Percentiles rank a stretch among this genome's conserved stretches.
phyloP scores from a whole-genome alignment of 2,888 invertebrate genomes.

The Bellardia pandia region DNA sequence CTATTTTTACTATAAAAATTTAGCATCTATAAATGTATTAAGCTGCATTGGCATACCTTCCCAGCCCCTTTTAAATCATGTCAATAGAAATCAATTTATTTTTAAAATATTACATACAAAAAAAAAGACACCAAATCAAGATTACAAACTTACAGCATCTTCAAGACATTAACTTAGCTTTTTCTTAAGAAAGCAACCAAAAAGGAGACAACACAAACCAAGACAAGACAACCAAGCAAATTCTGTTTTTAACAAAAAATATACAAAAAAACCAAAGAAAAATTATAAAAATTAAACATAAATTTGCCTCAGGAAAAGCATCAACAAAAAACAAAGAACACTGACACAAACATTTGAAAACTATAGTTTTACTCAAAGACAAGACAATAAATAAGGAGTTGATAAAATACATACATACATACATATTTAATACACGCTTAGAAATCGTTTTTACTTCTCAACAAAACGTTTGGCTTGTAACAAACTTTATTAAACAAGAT shows the following conservation, averaged over 20 bases:
- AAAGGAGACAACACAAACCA: not conserved
- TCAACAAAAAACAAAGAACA: too few relatives aligned
- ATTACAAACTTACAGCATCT: slow-evolving; percentile 55
- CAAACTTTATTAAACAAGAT: slow-evolving; percentile 61
- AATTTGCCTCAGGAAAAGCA: slow-evolving; percentile 52
- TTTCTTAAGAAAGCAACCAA: slow-evolving; percentile 33
- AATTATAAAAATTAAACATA: slow-evolving; percentile 51
- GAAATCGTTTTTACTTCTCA: slow-evolving; percentile 38
- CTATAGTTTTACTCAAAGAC: slow-evolving; percentile 39
- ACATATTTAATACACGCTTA: slow-evolving; percentile 19
- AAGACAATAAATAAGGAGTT: slow-evolving; percentile 48
- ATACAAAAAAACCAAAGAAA: not conserved
- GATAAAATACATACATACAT: not conserved
- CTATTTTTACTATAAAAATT: too few relatives aligned
- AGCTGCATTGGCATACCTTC: not conserved
- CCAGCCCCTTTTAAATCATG: slow-evolving; percentile 34
- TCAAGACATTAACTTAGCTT: slow-evolving; percentile 28
- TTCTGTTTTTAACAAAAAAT: not conserved
- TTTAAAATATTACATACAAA: not conserved
- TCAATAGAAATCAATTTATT: slow-evolving; percentile 56
- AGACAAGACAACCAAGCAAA: not conserved
- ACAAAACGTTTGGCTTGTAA: slow-evolving; percentile 54
- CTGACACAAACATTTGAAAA: slow-evolving; percentile 50
- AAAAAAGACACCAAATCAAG: slow-evolving; percentile 40
- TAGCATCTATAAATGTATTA: not conserved